These are phyloP conservation scores for Dolichomitus sp. DNA, from an alignment of 2,888 invertebrate genomes.

Conservation along the genomic window DNA sequence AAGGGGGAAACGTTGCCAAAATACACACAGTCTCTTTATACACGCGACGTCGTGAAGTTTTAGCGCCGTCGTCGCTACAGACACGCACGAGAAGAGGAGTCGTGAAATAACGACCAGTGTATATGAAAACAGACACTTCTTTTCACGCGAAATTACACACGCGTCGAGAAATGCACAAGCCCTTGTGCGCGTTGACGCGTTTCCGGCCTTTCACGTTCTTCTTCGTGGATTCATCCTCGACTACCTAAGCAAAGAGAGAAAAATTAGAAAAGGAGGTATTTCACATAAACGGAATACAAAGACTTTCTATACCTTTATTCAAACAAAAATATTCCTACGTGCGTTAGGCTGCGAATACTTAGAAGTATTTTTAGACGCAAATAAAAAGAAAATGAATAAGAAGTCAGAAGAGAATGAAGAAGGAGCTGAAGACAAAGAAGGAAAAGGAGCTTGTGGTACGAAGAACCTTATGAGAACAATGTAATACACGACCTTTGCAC, in stretches of 20 bases:
- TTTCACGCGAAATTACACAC: slow-evolving; percentile 15
- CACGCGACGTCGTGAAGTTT: slow-evolving; percentile 25
- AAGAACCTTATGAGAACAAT: slow-evolving; percentile 42
- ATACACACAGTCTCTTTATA: slow-evolving; percentile 42
- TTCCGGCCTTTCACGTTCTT: slow-evolving; percentile 19
- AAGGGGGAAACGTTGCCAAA: slow-evolving; percentile 53
- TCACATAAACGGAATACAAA: background rate
- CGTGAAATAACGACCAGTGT: slow-evolving; percentile 4
- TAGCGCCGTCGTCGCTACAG: background rate
- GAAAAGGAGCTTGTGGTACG: background rate
- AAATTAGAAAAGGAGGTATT: slow-evolving; percentile 6
- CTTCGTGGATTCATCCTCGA: slow-evolving; percentile 2
- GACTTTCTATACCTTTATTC: slow-evolving; percentile 5
- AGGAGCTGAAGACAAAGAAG: background rate
- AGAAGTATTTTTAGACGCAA: slow-evolving; percentile 35
- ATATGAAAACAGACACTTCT: slow-evolving; percentile 39
- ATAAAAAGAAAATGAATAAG: slow-evolving; percentile 12
- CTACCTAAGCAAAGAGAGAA: background rate
- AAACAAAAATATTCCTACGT: slow-evolving; percentile 24
- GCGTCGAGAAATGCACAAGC: slow-evolving; percentile 26
- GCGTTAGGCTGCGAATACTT: slow-evolving; percentile 25
- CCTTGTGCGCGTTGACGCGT: slow-evolving; percentile 11
- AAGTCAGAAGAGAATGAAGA: slow-evolving; percentile 17
- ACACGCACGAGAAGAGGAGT: slow-evolving; percentile 9
- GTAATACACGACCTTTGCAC: slow-evolving; percentile 42